A percentile compares a stretch with the other conserved stretches of the same genome.
phyloP scores from a whole-genome alignment of 2,797 vertebrate genomes.

The Staurois parvus region DNA sequence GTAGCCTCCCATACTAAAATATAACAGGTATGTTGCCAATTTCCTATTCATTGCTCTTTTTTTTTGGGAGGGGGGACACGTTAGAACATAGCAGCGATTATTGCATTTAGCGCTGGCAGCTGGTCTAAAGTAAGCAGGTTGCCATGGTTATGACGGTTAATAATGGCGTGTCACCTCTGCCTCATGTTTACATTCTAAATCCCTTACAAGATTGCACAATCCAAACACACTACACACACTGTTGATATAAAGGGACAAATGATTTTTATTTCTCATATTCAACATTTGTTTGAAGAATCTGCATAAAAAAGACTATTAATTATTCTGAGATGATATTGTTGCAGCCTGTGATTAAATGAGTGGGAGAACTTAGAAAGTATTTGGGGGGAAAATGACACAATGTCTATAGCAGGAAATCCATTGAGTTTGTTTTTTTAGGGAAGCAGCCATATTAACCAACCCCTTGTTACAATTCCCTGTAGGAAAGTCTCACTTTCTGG shows the following conservation, averaged over 20 bases:
- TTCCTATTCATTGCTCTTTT: not conserved
- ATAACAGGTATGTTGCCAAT: not conserved
- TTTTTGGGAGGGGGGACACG: not conserved
- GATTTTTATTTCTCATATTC: conserved; percentile 5
- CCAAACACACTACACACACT: conserved; percentile 24
- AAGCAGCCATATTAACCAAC: too few species aligned
- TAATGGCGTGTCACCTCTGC: conserved; percentile 29
- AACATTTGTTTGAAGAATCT: conserved; percentile 3
- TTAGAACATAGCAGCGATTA: not conserved
- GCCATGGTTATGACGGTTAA: conserved; percentile 37
- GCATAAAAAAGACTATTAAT: conserved; percentile 1
- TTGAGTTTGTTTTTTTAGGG: too few species aligned
- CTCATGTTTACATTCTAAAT: conserved; percentile 38
- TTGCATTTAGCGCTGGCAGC: conserved; percentile 7
- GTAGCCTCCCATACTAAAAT: not conserved
- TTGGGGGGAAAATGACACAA: not conserved
- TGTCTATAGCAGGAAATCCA: not conserved
- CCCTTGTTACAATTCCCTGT: too few species aligned
- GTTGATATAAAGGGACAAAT: conserved; percentile 16
- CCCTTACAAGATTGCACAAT: conserved; percentile 16
- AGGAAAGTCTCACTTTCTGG: too few species aligned
- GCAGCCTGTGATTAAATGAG: not conserved
- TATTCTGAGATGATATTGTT: not conserved
- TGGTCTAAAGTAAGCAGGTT: conserved; percentile 29
- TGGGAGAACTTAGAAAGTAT: not conserved